phyloP scores from a whole-genome alignment of 2,888 invertebrate species.

The Chaetogeoica ovagalla region DNA sequence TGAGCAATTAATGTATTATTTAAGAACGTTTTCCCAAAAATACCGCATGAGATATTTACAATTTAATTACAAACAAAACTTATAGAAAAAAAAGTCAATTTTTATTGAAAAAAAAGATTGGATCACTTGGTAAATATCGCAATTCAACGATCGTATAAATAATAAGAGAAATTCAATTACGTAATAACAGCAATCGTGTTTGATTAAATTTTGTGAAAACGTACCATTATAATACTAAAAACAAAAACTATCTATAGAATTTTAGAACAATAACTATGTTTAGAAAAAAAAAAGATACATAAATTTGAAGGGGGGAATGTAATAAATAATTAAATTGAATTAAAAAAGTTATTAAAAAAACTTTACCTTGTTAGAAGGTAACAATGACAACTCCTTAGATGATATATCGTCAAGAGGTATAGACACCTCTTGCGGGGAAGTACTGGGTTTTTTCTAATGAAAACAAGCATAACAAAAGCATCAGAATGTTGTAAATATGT shows the following conservation, averaged over 20 bases:
- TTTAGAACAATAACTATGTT: slow-evolving; percentile 4
- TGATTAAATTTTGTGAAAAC: slow-evolving; percentile 39
- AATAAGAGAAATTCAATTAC: background rate
- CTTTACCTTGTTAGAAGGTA: slow-evolving; percentile 52
- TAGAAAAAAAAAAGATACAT: slow-evolving; percentile 7
- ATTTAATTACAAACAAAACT: background rate
- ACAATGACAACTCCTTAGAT: slow-evolving; percentile 52
- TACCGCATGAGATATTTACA: slow-evolving; percentile 3
- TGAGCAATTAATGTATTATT: slow-evolving; percentile 11
- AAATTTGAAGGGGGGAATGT: background rate
- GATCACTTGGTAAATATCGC: background rate
- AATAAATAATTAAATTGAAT: slow-evolving; percentile 33
- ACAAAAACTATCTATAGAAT: background rate
- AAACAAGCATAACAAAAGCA: slow-evolving; percentile 53
- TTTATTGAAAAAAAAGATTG: too few species aligned
- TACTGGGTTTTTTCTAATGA: slow-evolving; percentile 51
- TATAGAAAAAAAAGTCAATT: background rate
- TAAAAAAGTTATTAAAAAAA: slow-evolving; percentile 35
- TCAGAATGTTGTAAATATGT: slow-evolving; percentile 50
- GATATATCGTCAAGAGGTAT: slow-evolving; percentile 42
- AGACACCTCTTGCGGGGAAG: slow-evolving; percentile 47
- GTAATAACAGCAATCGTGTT: background rate
- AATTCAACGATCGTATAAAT: background rate
- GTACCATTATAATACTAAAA: slow-evolving; percentile 19
- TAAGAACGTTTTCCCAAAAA: slow-evolving; percentile 47